Evolutionary conservation across 2,113 vertebrate genomes (phyloP).

Genomic region (Conger conger): DNA sequence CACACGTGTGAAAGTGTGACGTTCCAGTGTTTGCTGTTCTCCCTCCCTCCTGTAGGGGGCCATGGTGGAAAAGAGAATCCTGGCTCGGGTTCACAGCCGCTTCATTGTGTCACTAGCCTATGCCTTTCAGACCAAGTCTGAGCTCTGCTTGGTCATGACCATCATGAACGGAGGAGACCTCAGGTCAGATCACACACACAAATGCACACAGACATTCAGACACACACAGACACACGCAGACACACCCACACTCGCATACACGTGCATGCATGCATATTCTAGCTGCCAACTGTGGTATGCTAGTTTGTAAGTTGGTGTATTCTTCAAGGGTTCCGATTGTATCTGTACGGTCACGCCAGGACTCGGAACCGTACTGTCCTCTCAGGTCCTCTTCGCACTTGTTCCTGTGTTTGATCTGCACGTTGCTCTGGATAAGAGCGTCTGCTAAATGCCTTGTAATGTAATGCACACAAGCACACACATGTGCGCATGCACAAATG

Average conservation of each 20-base stretch:
- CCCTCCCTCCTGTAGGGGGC: conserved; percentile 59
- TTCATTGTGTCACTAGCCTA: conserved; percentile 63
- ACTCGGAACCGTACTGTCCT: too few relatives aligned
- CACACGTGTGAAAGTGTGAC: background rate
- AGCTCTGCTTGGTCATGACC: conserved; percentile 61
- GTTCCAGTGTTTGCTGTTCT: background rate
- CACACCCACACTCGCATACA: too few relatives aligned
- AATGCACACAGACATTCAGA: background rate
- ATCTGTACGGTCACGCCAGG: too few relatives aligned
- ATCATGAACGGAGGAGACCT: conserved; percentile 66
- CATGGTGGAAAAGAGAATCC: conserved; percentile 60
- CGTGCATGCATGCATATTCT: background rate
- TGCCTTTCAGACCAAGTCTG: conserved; percentile 57
- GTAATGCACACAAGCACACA: too few relatives aligned
- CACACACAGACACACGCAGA: background rate
- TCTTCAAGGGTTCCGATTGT: too few relatives aligned
- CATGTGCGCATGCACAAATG: too few relatives aligned
- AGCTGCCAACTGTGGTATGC: too few relatives aligned
- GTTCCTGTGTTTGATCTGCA: too few relatives aligned
- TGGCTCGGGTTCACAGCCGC: conserved; percentile 56
- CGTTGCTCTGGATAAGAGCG: too few relatives aligned
- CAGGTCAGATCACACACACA: conserved; percentile 57
- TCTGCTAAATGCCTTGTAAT: too few relatives aligned
- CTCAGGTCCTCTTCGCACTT: too few relatives aligned
- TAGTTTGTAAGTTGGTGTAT: too few relatives aligned